These are phyloP conservation scores for Nannobrachium achirus DNA, from an alignment of 2,113 vertebrate species.

Conservation along the genomic window DNA sequence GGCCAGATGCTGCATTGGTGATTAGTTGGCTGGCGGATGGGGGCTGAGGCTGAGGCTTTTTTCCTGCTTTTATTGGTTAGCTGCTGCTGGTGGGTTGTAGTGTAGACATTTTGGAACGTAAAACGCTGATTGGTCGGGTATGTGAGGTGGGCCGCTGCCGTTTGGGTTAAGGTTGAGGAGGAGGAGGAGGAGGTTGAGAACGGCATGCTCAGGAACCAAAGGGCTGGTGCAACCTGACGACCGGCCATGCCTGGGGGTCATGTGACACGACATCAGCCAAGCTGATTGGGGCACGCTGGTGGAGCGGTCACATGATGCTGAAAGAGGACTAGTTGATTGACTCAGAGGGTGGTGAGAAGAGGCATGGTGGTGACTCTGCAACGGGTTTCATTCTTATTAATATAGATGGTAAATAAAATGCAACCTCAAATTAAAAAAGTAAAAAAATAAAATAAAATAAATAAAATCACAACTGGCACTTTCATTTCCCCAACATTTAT, in stretches of 20 bases:
- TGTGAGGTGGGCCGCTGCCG: conserved; percentile 98
- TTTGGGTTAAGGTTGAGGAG: conserved; percentile 99
- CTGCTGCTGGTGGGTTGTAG: conserved; percentile 98
- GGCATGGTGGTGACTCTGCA: conserved; percentile 99
- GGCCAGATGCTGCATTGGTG: conserved; percentile 99
- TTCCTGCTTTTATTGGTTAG: conserved; percentile 99
- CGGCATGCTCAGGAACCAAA: conserved; percentile 99
- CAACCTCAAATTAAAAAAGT: conserved; percentile 94
- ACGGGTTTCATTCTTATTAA: conserved; percentile 99
- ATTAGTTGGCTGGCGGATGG: conserved; percentile 95
- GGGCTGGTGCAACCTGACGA: conserved; percentile 99
- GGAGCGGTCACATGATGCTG: conserved; percentile 99
- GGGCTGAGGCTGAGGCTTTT: conserved; percentile 93
- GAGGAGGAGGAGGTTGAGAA: conserved; percentile 95
- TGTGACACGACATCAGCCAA: conserved; percentile 99
- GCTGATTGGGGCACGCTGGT: conserved; percentile 99
- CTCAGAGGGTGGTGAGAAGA: conserved; percentile 99
- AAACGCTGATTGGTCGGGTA: conserved; percentile 99
- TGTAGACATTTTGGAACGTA: conserved; percentile 99
- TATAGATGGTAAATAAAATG: conserved; percentile 96
- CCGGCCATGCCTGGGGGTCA: conserved; percentile 99
- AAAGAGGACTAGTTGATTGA: conserved; percentile 99
- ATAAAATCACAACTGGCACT: conserved; percentile 73
- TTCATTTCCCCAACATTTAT: conserved; percentile 47
- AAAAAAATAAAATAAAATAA: conserved; percentile 81